A percentile compares a stretch with the other conserved stretches of the same genome.
Conservation (phyloP, 2,113 vertebrate genomes). For the Tangachromis dhanisi region DNA sequence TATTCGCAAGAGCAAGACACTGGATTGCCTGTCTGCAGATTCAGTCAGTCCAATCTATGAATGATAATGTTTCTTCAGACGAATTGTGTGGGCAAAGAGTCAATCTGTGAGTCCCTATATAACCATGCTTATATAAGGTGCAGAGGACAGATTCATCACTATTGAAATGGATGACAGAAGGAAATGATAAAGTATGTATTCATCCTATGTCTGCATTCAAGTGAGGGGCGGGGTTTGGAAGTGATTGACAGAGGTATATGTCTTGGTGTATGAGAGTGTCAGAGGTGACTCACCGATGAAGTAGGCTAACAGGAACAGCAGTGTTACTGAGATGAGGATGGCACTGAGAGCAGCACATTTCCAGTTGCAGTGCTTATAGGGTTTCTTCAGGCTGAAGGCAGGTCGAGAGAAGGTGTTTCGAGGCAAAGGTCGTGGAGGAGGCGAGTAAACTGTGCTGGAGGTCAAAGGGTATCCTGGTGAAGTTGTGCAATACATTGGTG, state of each 20-base stretch:
- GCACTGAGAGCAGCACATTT: conserved; percentile 95
- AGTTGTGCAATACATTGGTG: conserved; percentile 94
- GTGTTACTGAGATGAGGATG: conserved; percentile 88
- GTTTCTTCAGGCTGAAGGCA: conserved; percentile 96
- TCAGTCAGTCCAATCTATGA: conserved; percentile 40
- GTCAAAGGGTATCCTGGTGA: conserved; percentile 97
- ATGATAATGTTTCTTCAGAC: conserved; percentile 55
- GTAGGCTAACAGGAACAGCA: conserved; percentile 93
- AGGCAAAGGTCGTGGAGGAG: conserved; percentile 92
- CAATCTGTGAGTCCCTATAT: conserved; percentile 34
- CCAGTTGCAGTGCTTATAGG: conserved; percentile 98
- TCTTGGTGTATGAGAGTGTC: not conserved
- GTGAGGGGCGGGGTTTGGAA: not conserved
- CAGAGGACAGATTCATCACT: conserved; percentile 1
- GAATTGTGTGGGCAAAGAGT: conserved; percentile 17
- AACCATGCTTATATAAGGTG: not conserved
- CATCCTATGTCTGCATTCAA: not conserved
- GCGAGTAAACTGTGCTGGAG: conserved; percentile 98
- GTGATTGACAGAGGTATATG: not conserved
- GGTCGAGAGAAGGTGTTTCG: conserved; percentile 92
- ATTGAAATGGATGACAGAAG: conserved; percentile 10
- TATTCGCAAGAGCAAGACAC: conserved; percentile 29
- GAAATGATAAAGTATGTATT: conserved; percentile 7
- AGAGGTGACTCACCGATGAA: conserved; percentile 88
- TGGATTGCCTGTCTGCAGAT: conserved; percentile 16